Percentiles rank a stretch among this genome's conserved stretches.
These are phyloP conservation scores for Parascotia fuliginaria DNA, from an alignment of 2,888 invertebrate genomes.

Conservation along the genomic window DNA sequence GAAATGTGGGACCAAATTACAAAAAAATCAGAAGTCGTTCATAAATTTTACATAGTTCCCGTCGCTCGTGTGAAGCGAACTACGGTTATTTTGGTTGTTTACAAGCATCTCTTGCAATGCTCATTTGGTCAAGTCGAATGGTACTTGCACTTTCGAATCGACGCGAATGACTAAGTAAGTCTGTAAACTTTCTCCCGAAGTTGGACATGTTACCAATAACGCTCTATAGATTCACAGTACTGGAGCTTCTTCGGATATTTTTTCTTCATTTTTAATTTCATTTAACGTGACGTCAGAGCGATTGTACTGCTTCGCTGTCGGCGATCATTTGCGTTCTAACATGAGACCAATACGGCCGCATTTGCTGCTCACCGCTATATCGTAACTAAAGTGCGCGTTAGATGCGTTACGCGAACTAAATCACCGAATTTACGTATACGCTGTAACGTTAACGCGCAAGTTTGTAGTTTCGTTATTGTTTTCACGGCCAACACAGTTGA, in stretches of 20 bases:
- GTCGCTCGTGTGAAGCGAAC: conserved; percentile 5
- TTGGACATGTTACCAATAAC: conserved; percentile 59
- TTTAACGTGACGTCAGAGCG: conserved; percentile 67
- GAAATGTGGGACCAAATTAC: conserved; percentile 35
- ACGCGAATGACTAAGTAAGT: conserved; percentile 59
- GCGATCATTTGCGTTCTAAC: conserved; percentile 73
- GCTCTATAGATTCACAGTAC: conserved; percentile 61
- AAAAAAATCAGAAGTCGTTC: conserved; percentile 43
- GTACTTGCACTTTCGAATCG: conserved; percentile 77
- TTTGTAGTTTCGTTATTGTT: conserved; percentile 50
- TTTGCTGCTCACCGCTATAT: conserved; percentile 43
- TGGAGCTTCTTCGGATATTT: conserved; percentile 61
- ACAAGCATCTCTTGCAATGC: conserved; percentile 34
- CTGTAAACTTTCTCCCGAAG: conserved; percentile 65
- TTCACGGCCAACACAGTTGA: conserved; percentile 41
- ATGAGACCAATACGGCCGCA: conserved; percentile 68
- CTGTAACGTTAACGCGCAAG: conserved; percentile 52
- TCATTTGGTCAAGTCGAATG: conserved; percentile 38
- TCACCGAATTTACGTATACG: conserved; percentile 32
- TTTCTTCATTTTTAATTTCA: conserved; percentile 71
- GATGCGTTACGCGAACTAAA: conserved; percentile 49
- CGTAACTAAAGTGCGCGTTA: conserved; percentile 50
- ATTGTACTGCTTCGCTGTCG: conserved; percentile 66
- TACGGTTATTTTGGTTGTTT: conserved; percentile 25
- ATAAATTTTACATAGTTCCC: conserved; percentile 10